Conservation (phyloP, 2,113 vertebrate species). For the Cololabis saira region DNA sequence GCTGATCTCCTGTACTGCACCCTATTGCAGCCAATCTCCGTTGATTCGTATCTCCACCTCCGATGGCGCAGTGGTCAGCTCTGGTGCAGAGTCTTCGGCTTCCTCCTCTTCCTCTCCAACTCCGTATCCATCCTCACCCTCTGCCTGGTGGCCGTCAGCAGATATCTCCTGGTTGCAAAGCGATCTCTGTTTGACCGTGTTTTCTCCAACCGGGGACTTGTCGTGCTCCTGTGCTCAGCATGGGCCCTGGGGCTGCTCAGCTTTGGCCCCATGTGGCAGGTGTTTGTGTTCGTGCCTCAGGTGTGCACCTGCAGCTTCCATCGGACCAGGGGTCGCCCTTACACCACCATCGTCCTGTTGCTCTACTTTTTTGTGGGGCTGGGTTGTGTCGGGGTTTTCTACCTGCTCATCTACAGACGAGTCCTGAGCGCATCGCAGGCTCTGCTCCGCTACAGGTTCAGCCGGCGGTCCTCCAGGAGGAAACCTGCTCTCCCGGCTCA, state of each 20-base stretch:
- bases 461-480: conserved; percentile 65
- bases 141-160: conserved; percentile 85
- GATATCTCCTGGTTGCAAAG: conserved; percentile 86
- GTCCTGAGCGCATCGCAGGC: conserved; percentile 79
- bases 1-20: conserved; percentile 89
- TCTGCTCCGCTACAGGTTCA: conserved; percentile 81
- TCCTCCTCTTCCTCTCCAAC: conserved; percentile 89
- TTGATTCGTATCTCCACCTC: conserved; percentile 88
- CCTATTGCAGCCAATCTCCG: conserved; percentile 86
- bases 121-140: conserved; percentile 89
- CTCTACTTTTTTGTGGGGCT: conserved; percentile 87
- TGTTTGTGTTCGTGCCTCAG: conserved; percentile 84
- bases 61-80: conserved; percentile 81
- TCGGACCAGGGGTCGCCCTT: conserved; percentile 83
- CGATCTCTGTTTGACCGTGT: conserved; percentile 80
- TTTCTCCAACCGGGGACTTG: conserved; percentile 76
- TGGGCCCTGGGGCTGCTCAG: conserved; percentile 83
- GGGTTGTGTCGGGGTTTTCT: conserved; percentile 85
- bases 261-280: conserved; percentile 85
- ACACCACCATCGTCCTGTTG: conserved; percentile 86
- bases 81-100: conserved; percentile 85
- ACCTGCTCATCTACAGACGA: conserved; percentile 86
- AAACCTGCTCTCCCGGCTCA: conserved; percentile 43
- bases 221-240: conserved; percentile 71
- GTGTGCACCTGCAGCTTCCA: conserved; percentile 94